Evolutionary conservation across 1,140 invertebrate genomes (phyloP).

Genomic region (Bombus fervidus): DNA sequence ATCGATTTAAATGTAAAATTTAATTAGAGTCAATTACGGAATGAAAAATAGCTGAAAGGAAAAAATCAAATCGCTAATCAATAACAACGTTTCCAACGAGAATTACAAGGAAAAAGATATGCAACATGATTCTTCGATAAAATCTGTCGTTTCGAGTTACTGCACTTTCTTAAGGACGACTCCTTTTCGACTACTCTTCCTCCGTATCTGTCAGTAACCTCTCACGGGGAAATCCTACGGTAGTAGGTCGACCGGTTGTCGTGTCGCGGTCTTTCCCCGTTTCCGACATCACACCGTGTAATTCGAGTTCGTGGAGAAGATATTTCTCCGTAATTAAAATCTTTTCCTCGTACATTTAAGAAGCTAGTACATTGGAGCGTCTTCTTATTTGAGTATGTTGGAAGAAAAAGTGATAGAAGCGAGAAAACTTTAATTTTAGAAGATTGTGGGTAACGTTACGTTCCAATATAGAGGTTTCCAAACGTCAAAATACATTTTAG

Average conservation of each 20-base stretch:
- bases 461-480: not conserved
- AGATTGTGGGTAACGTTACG: fast-evolving
- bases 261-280: not conserved
- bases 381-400: not conserved
- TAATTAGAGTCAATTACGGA: not conserved
- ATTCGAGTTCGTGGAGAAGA: not conserved
- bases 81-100: too few species aligned
- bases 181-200: too few species aligned
- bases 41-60: not conserved
- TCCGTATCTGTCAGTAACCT: too few species aligned
- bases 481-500: not conserved
- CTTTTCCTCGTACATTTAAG: not conserved
- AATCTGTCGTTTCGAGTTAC: too few species aligned
- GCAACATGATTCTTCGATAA: too few species aligned
- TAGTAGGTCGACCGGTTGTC: too few species aligned
- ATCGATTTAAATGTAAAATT: not conserved
- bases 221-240: too few species aligned
- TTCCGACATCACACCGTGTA: not conserved
- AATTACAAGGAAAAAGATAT: too few species aligned
- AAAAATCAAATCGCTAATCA: not conserved
- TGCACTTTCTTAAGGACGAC: too few species aligned
- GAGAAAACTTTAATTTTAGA: not conserved
- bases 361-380: not conserved
- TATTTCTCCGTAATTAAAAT: fast-evolving
- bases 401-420: not conserved